Evolutionary conservation across 2,888 invertebrate genomes (phyloP).

Genomic region (Litoditis marina): DNA sequence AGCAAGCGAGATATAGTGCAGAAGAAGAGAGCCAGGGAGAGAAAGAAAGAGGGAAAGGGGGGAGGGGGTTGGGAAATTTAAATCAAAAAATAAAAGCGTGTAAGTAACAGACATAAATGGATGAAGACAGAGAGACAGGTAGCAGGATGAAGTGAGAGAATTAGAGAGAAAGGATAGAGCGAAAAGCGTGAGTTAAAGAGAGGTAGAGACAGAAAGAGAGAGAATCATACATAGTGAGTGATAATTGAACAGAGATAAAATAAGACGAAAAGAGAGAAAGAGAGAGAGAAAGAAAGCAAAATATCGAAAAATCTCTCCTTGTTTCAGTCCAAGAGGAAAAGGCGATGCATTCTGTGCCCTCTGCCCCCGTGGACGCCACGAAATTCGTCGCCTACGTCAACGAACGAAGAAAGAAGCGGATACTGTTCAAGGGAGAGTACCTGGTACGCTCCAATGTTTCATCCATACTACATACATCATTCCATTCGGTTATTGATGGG

Average conservation of each 20-base stretch:
- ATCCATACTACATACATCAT: neutral
- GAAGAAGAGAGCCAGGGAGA: too few species aligned
- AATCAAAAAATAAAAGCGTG: too few species aligned
- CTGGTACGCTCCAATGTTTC: constrained; percentile 42
- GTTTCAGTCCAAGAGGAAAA: constrained; percentile 63
- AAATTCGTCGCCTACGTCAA: constrained; percentile 61
- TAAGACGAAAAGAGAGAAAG: neutral
- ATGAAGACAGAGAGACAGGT: too few species aligned
- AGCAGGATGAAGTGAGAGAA: too few species aligned
- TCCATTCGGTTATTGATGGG: neutral
- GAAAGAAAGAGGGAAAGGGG: too few species aligned
- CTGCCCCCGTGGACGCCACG: constrained; percentile 57
- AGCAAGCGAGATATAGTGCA: too few species aligned
- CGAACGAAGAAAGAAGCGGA: constrained; percentile 60
- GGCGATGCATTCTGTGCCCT: constrained; percentile 61
- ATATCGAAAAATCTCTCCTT: neutral
- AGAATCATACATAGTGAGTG: neutral
- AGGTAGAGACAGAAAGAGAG: neutral
- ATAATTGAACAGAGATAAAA: neutral
- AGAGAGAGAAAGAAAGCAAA: too few species aligned
- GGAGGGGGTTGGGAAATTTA: too few species aligned
- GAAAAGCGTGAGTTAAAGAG: neutral
- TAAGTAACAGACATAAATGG: too few species aligned
- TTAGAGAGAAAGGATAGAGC: too few species aligned
- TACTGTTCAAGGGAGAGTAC: constrained; percentile 62